A percentile compares a stretch with the other conserved stretches of the same genome.
phyloP scores from a whole-genome alignment of 2,113 vertebrate species.

The Orcinus orca region DNA sequence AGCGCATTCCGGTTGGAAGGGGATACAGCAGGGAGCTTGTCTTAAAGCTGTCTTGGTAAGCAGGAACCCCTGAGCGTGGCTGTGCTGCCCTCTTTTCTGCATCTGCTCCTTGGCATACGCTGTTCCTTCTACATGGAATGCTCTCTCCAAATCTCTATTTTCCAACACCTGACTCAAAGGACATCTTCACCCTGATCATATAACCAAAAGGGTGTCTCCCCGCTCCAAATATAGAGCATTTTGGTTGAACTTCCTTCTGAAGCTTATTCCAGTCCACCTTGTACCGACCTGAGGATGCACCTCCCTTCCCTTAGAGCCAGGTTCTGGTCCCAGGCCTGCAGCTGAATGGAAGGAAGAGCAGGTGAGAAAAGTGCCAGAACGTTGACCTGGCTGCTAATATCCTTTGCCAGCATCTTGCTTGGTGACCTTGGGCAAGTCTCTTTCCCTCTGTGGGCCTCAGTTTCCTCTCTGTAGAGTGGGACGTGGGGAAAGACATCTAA shows the following conservation, averaged over 20 bases:
- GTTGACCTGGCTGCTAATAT: background rate
- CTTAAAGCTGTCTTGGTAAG: background rate
- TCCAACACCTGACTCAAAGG: background rate
- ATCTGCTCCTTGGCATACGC: fast-evolving
- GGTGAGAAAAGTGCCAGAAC: background rate
- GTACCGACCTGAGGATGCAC: fast-evolving
- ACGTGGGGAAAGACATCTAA: background rate
- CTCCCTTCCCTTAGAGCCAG: background rate
- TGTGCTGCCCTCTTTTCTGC: background rate
- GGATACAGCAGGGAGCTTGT: too few species aligned
- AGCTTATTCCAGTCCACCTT: background rate
- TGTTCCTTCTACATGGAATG: fast-evolving
- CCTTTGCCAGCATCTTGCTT: background rate
- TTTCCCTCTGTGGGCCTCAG: background rate
- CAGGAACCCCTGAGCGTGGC: background rate
- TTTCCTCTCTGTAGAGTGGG: background rate
- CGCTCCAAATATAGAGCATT: background rate
- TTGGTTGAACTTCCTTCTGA: background rate
- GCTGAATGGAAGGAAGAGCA: background rate
- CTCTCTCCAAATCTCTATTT: fast-evolving
- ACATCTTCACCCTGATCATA: background rate
- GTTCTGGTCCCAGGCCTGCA: background rate
- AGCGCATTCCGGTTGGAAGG: background rate
- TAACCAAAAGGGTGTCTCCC: background rate
- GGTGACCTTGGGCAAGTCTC: background rate